A percentile compares a stretch with the other conserved stretches of the same genome.
phyloP scores from a whole-genome alignment of 2,797 vertebrate genomes.

The Enoplosus armatus region DNA sequence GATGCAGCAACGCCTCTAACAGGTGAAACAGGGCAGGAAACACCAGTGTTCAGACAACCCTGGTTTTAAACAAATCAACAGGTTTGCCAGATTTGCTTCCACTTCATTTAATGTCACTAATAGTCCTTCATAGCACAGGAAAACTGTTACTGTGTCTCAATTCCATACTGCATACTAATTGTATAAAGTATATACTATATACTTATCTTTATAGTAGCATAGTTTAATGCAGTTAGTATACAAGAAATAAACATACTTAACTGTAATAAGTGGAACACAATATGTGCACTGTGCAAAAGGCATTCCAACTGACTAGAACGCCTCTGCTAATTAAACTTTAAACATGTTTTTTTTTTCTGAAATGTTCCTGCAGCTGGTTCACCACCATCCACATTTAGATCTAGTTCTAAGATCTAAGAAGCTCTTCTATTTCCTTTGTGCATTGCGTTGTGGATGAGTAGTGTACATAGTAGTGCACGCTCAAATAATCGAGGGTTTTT shows the following conservation, averaged over 20 bases:
- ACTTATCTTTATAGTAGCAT: too few species aligned
- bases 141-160: neutral
- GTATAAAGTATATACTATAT: too few species aligned
- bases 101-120: too few species aligned
- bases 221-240: neutral
- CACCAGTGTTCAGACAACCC: neutral
- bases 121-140: neutral
- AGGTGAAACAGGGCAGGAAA: neutral
- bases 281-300: too few species aligned
- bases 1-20: too few species aligned
- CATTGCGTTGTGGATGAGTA: neutral
- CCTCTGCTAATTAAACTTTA: too few species aligned
- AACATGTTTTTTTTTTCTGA: too few species aligned
- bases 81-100: neutral
- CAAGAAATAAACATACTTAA: neutral
- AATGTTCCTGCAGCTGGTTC: too few species aligned
- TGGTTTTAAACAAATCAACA: neutral
- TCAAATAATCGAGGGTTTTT: neutral
- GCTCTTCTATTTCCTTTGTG: too few species aligned
- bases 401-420: too few species aligned
- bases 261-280: neutral
- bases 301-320: too few species aligned
- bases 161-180: neutral
- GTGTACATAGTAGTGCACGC: neutral
- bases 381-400: too few species aligned